Conservation (phyloP, 2,113 vertebrate genomes). For the Macrotis lagotis region DNA sequence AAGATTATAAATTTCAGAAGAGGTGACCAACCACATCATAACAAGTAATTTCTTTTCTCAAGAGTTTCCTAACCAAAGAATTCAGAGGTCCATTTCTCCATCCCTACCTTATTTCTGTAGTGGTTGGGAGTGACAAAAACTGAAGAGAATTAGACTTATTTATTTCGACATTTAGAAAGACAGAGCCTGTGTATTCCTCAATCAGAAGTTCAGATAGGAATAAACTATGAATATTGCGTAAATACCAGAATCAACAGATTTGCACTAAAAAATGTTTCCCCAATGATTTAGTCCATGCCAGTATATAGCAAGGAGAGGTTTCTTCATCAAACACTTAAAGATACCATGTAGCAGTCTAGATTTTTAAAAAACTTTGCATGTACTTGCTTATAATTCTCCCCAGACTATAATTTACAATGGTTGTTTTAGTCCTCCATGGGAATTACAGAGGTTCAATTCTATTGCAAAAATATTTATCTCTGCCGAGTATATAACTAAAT, state of each 20-base stretch:
- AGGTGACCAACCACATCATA: background rate
- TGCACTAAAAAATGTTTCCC: background rate
- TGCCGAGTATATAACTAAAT: slow-evolving; percentile 43
- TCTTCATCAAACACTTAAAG: slow-evolving; percentile 57
- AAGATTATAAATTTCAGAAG: background rate
- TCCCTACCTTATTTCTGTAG: background rate
- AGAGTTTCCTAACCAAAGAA: background rate
- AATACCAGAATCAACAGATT: background rate
- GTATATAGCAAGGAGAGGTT: slow-evolving; percentile 17
- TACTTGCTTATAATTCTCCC: slow-evolving; percentile 56
- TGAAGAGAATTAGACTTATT: background rate
- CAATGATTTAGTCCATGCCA: slow-evolving; percentile 48
- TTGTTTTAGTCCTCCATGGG: slow-evolving; percentile 51
- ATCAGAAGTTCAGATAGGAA: background rate
- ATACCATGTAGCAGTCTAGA: slow-evolving; percentile 38
- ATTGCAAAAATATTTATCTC: slow-evolving; percentile 67
- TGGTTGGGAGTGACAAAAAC: background rate
- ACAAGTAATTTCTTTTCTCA: background rate
- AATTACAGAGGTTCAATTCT: slow-evolving; percentile 58
- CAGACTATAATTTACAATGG: slow-evolving; percentile 65
- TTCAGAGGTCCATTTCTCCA: background rate
- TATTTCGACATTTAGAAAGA: background rate
- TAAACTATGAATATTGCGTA: too few species aligned
- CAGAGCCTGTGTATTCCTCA: background rate
- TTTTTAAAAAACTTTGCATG: slow-evolving; percentile 61